Base-by-base conservation (phyloP, 1,140 invertebrate species). In the Phthorimaea operculella region DNA sequence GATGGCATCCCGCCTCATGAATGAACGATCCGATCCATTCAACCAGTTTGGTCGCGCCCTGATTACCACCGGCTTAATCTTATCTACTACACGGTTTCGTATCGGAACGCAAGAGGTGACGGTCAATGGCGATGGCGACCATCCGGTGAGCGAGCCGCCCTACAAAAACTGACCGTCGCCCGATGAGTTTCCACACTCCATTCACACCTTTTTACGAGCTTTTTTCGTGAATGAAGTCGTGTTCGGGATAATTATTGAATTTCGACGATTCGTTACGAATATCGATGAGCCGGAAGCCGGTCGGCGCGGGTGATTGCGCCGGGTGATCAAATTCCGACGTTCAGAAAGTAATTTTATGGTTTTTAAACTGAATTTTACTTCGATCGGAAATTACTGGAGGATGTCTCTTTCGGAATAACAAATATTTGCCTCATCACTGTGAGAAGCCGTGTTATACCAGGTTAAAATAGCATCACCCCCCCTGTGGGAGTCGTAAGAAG, bases 221-320 rank as follows among this genome's bases (percentile, higher is more conserved):
- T 80, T 82, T 84, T 80, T 82, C 71, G 73, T 83, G 78, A 85
- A 85, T 85, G 82, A 81, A 83, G 79, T 85, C 79, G 79, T 85
- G 79, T 83, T 76, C 70, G 73, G 73, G 77, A 79, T 85, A 85
- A 85, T 85, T 83, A 85, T 85, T 85, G 74, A 85, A 83, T 82
- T 84, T 83, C 73, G 68, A 76, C 76, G 74, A 85, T 85, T 85
- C 79, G 82, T 75, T 76, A 82, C 82, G 79, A 83, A 82, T 79
- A 85, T 85, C 79, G 82, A 82, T 78, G 72, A 76, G 77, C 73
- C 81, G 81, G 81, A 84, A 82, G 79, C 79, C 70, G 54, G 67
- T 72, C 70, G 64, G 71, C 65, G 75, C 71, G 75, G 69, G 64
- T 72, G 74, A 81, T 81, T 76, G 76, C 71, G 62, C 75, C 70